Evolutionary conservation across 2,888 invertebrate genomes (phyloP), one percentile per base, ranked within the genome.

Genomic region (Mythimna loreyi): DNA sequence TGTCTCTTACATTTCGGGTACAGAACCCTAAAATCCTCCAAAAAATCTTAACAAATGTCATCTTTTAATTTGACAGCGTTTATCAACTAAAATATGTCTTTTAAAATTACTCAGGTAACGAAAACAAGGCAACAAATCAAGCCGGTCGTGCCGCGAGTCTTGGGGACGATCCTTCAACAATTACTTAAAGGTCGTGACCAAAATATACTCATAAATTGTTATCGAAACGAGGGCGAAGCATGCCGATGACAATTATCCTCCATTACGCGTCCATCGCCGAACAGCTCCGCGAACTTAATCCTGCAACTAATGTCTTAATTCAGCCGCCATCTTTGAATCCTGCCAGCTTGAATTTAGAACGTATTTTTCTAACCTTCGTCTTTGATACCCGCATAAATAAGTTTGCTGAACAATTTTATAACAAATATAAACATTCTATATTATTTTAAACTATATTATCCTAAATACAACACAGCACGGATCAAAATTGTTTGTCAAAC

Each of bases 131-230:
- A 76, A 85, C 86, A 87, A 87, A 88, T 86, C 87, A 87, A 76
- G 67, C 50, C 30, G 68, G 81, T 90, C 90, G 89, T 91, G 90
- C 83, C 67, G 62, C 64, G 56, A 53, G 65, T 70, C 80, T 83
- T 83, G 86, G 83, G 85, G 91, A 88, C 89, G 87, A 86, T 87
- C 85, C 83, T 85, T 85, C 85, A 85, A 84, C 92, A 89, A 92
- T 93, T 92, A 92, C 92, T 91, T 88, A 87, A 83, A 80, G 88
- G 86, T 93, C 94, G 93, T 94, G 94, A 93, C 88, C 90, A 86
- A 90, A 90, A 91, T 92, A 89, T 90, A 89, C 90, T 89, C 92
- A 89, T 93, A 93, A 94, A 94, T 92, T 88, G 84, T 86, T 83
- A 87, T 86, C 87, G 86, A 82, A 90, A 90, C 87, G 88, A 91